A percentile compares a stretch with the other conserved stretches of the same genome.
phyloP scores from a whole-genome alignment of 1,140 invertebrate species.

The Aphis craccivora region DNA sequence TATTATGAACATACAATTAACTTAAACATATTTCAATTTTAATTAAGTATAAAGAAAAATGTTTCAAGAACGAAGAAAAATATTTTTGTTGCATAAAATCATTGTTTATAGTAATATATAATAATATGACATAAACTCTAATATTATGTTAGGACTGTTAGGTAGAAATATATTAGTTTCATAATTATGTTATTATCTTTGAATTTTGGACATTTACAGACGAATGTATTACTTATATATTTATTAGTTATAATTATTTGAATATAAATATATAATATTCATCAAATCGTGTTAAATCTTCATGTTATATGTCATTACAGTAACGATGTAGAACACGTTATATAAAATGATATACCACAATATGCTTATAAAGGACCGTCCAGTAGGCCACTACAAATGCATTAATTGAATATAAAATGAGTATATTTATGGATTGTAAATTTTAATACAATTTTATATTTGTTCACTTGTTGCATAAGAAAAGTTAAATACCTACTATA shows the following conservation, averaged over 20 bases:
- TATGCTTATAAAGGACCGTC: not conserved
- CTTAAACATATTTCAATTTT: not conserved
- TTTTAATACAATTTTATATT: not conserved
- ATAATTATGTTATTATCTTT: not conserved
- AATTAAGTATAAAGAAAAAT: not conserved
- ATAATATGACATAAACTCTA: not conserved
- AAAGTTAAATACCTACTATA: not conserved
- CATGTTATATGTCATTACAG: not conserved
- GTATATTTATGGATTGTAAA: not conserved
- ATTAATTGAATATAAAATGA: not conserved
- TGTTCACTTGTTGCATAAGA: not conserved
- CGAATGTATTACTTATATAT: too few relatives aligned
- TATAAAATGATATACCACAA: not conserved
- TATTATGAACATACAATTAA: too few relatives aligned
- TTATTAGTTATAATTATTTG: not conserved
- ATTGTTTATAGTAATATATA: too few relatives aligned
- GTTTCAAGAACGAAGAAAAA: not conserved
- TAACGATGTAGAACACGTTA: not conserved
- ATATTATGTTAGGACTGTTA: not conserved
- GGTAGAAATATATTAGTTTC: not conserved
- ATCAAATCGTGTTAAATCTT: not conserved
- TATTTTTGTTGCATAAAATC: not conserved
- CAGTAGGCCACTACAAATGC: not conserved
- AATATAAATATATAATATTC: not conserved
- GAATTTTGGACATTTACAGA: not conserved